Base-by-base conservation (phyloP, 2,113 vertebrate genomes). In the Mus spicilegus region DNA sequence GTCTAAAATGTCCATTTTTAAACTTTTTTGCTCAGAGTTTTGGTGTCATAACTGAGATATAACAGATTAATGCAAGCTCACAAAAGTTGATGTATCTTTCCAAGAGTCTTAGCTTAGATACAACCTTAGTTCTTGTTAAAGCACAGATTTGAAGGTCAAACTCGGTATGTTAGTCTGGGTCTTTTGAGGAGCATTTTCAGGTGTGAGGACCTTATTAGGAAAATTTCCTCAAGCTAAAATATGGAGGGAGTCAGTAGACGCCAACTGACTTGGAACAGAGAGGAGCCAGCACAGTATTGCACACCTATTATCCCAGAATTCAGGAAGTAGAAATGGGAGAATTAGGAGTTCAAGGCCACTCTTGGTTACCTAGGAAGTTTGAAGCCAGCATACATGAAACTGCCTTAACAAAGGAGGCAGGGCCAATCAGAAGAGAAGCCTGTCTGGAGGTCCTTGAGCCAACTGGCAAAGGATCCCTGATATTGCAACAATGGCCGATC, bases 21-120 rank as follows among this genome's bases (percentile, higher is more conserved):
- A n/a, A 36, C 87, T 91, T 72, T 76, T 39, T 86, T 90, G 28
- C 46, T 93, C 63, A 20, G 78, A 39, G 10, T 90, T 93, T 96
- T 10, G 33, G 73, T 73, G 33, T 70, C 65, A 24, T 58, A 92
- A 73, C 67, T 78, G 75, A 80, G 24, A 85, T 30, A 69, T 2
- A 13, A 51, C 73, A 90, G 63, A 80, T 85, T 92, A 85, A 88
- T 72, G n/a, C 65, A 81, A 42, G 20, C 39, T 84, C 65, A 16
- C 56, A 13, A 88, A 95, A 51, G 93, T 80, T 85, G 67, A 42
- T 39, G 33, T 36, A 13, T 92, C 90, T 82, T n/a, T 81, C 69
- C 78, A 95, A 86, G 13, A 75, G 42, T 72, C 89, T 26, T 91
- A 73, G 33, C 51, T 82, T 90, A 84, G 61, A 54, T 84, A 12